Evolutionary conservation across 2,888 invertebrate species (phyloP).

Genomic region (Volucella bombylans): DNA sequence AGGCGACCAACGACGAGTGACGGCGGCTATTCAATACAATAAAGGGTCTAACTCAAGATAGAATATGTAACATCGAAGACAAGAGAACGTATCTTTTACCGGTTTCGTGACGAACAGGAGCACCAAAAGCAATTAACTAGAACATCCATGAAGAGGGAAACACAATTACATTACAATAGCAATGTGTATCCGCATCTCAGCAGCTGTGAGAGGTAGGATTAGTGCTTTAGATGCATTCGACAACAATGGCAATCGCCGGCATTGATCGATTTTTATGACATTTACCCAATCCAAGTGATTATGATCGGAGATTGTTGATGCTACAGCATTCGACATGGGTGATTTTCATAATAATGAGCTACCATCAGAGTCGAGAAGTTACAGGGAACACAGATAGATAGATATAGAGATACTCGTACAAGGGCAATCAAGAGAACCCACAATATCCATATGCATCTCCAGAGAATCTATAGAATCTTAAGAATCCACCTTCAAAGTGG

Average conservation of each 20-base stretch:
- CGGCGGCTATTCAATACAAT: slow-evolving; percentile 41
- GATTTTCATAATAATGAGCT: slow-evolving; percentile 63
- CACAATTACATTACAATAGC: slow-evolving; percentile 29
- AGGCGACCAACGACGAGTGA: no score
- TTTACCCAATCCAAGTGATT: slow-evolving; percentile 60
- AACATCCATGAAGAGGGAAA: slow-evolving; percentile 17
- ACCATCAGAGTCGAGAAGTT: neutral
- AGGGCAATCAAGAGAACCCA: neutral
- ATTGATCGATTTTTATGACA: slow-evolving; percentile 71
- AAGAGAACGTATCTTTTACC: slow-evolving; percentile 16
- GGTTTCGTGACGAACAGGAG: slow-evolving; percentile 55
- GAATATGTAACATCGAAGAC: no score
- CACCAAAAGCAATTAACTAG: slow-evolving; percentile 43
- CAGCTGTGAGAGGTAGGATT: slow-evolving; percentile 10
- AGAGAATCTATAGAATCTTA: neutral
- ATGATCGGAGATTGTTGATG: slow-evolving; percentile 69
- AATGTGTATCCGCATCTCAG: slow-evolving; percentile 1
- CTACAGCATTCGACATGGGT: slow-evolving; percentile 66
- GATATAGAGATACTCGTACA: no score
- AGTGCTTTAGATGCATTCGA: slow-evolving; percentile 29
- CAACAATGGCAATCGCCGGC: slow-evolving; percentile 58
- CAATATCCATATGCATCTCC: neutral
- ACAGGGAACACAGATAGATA: no score
- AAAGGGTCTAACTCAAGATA: slow-evolving; percentile 28
- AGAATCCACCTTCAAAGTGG: neutral